Base-by-base conservation (phyloP, 2,797 vertebrate genomes). In the Gymnodraco acuticeps region DNA sequence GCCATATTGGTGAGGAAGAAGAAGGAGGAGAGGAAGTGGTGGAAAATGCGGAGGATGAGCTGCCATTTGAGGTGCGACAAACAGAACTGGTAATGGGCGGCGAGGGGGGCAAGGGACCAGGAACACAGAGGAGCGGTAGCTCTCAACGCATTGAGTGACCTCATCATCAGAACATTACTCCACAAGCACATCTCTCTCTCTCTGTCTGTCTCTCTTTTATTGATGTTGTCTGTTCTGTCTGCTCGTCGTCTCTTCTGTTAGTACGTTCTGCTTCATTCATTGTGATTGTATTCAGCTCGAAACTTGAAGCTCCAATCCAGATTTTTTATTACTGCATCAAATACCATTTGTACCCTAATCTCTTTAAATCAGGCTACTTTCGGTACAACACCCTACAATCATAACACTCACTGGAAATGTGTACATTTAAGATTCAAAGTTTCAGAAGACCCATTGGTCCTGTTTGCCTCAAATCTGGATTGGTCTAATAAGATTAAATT, bases 41-140 rank as follows among this genome's bases (percentile, higher is more conserved):
- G 81, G 94, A 94, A 68, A 94, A 91, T 56, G 92, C 94, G 78
- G 94, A 95, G 66, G 93, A 90, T 50, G 97, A 99, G 89, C 95
- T 96, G 84, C 91, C 97, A 45, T 99, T 99, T 93, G 97, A 98
- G 96, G 97, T 98, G 95, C 94, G 94, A 90, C 91, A 92, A 92
- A 91, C 94, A 91, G 95, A 95, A 92, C 94, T 94, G 95, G 95
- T 96, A 96, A 94, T 94, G 94, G 95, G 94, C 92, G 87, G 61
- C 94, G 84, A 86, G 93, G 95, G 93, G 95, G 95, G 91, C 90
- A 92, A 50, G 95, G 94, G 85, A 94, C 89, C 86, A 94, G 95
- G 93, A 93, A 95, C 93, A 95, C 95, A 95, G 47, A 70, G 85
- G 91, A 95, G 94, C 89, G 91, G 93, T 95, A 95, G 94, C 94